Evolutionary conservation across 1,140 invertebrate species (phyloP).

Genomic region (Stegodyphus dumicola): DNA sequence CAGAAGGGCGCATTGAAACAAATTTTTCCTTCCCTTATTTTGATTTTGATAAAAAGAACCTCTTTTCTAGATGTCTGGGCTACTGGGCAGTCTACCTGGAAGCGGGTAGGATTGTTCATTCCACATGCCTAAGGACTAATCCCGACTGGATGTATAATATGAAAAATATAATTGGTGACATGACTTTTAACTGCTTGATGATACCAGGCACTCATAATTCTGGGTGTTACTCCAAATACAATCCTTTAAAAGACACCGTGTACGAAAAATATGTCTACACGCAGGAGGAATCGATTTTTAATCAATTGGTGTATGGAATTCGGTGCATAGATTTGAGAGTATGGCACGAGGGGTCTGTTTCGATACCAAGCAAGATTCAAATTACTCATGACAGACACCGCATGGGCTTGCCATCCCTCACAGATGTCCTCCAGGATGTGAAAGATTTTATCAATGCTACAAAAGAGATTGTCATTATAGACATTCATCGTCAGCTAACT

Average conservation of each 20-base stretch:
- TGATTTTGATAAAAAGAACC: constrained; percentile 45
- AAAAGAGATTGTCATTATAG: constrained; percentile 75
- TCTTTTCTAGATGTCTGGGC: constrained; percentile 65
- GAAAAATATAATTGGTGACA: constrained; percentile 66
- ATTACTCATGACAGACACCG: constrained; percentile 66
- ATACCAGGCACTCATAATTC: constrained; percentile 80
- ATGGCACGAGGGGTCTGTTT: constrained; percentile 13
- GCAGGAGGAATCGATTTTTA: constrained; percentile 65
- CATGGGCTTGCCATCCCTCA: constrained; percentile 58
- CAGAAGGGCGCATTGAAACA: constrained; percentile 25
- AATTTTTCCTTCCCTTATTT: constrained; percentile 52
- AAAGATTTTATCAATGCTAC: constrained; percentile 68
- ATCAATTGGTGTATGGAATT: constrained; percentile 65
- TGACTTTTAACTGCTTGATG: constrained; percentile 73
- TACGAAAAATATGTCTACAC: constrained; percentile 67
- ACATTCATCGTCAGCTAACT: constrained; percentile 75
- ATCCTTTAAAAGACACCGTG: constrained; percentile 70
- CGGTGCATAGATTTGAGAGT: constrained; percentile 65
- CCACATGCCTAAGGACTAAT: constrained; percentile 74
- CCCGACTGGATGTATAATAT: constrained; percentile 65
- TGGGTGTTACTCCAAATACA: constrained; percentile 72
- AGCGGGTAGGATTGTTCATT: constrained; percentile 69
- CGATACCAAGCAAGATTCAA: constrained; percentile 61
- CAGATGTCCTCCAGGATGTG: constrained; percentile 62
- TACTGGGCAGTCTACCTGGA: constrained; percentile 72